Conservation (phyloP, 2,797 vertebrate species). For the Poecilia picta region DNA sequence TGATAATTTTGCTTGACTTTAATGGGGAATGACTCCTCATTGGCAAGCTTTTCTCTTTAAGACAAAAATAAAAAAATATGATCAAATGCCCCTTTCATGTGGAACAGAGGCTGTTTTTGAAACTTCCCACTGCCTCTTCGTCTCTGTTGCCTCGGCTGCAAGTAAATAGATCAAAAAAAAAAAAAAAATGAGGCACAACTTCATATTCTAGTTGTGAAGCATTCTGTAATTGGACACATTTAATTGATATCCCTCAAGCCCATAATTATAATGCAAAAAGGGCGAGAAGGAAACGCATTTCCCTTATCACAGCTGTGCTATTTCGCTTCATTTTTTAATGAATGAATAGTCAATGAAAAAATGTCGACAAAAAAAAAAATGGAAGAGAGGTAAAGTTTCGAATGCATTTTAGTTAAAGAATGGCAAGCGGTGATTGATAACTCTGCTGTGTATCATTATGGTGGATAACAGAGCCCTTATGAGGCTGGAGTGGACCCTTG, state of each 20-base stretch:
- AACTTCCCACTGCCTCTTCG: conserved; percentile 73
- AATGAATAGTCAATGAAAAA: conserved; percentile 58
- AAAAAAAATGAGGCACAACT: conserved; percentile 64
- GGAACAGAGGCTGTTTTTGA: conserved; percentile 81
- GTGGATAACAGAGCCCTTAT: conserved; percentile 69
- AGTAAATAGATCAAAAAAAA: conserved; percentile 81
- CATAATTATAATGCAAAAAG: conserved; percentile 71
- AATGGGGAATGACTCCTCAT: conserved; percentile 82
- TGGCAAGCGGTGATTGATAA: conserved; percentile 67
- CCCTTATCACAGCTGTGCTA: conserved; percentile 43
- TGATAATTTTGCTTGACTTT: conserved; percentile 85
- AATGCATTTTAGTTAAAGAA: conserved; percentile 43
- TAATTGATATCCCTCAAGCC: conserved; percentile 81
- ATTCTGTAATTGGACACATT: conserved; percentile 79
- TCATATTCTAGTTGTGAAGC: conserved; percentile 78
- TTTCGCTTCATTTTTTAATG: conserved; percentile 50
- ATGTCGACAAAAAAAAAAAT: conserved; percentile 31
- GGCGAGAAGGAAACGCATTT: conserved; percentile 43
- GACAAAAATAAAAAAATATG: conserved; percentile 81
- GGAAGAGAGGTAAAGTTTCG: conserved; percentile 47
- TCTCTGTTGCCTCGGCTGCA: conserved; percentile 68
- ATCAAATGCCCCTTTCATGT: conserved; percentile 82
- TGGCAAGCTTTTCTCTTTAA: conserved; percentile 79
- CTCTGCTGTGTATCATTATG: conserved; percentile 51
- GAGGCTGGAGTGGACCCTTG: conserved; percentile 72